Base-by-base conservation (phyloP, 1,140 invertebrate species). In the Rhagoletis pomonella region DNA sequence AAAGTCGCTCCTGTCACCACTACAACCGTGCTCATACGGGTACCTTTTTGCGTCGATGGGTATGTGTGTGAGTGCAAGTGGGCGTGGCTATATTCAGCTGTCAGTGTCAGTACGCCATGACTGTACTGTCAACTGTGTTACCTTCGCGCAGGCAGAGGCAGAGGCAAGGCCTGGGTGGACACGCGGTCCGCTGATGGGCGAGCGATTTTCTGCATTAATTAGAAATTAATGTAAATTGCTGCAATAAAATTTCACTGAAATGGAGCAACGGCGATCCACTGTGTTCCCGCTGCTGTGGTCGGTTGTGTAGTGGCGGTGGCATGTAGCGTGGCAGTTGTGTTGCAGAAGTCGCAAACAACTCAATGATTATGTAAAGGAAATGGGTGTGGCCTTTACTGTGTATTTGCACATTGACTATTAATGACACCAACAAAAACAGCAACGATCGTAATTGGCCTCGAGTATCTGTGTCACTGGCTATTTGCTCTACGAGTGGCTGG, bases 161-260 rank as follows among this genome's bases (percentile, higher is more conserved):
- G n/a, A 1, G 7, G 60, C n/a, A n/a, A 4, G 9, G 60, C 17
- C 4, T 4, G 10, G 29, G 64, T 1, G 64, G n/a, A 4, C 60
- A n/a, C 10, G 10, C 64, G 64, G 7, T 67, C 6, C 6, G 73
- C 47, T 58, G 73, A n/a, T 12, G 73, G 58, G 59, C 59, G 73
- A 29, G 59, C 59, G 84, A 86, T 86, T 86, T 85, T 64, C 60
- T 86, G 84, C 12, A 69, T 87, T 87, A 87, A 87, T 87, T 87
- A 67, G 86, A 87, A 87, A 69, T 87, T 87, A 65, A 87, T 87
- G 86, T 69, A 87, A 87, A 87, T 87, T 87, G 84, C 84, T 86
- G 60, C 60, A 86, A 86, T 86, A 86, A 86, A 86, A 64, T 86
- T 86, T 81, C 84, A 86, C 42, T 86, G 84, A 86, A 86, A 86